These are phyloP conservation scores for Punctoribates punctum DNA, from an alignment of 2,888 invertebrate species.

Conservation along the genomic window DNA sequence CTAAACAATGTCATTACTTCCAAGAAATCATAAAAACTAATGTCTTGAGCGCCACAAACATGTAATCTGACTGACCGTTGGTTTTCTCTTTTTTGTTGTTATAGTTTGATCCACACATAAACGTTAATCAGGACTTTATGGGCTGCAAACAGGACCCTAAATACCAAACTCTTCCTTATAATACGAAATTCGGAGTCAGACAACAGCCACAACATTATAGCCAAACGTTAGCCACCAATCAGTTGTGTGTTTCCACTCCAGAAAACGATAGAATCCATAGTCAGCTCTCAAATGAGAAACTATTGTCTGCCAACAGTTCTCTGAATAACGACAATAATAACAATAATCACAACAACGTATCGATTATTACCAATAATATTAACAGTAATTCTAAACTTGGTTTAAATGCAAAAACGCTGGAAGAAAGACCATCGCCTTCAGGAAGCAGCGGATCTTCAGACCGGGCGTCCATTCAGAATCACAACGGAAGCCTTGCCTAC, in stretches of 20 bases:
- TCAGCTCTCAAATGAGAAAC: slow-evolving; percentile 4
- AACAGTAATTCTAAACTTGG: slow-evolving; percentile 40
- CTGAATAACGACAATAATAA: slow-evolving; percentile 18
- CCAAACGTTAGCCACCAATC: slow-evolving; percentile 12
- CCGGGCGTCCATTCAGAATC: slow-evolving; percentile 29
- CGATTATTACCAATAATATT: slow-evolving; percentile 45
- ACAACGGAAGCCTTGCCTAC: neutral
- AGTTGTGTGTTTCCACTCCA: neutral
- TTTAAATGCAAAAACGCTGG: slow-evolving; percentile 38
- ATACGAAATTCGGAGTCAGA: slow-evolving; percentile 66
- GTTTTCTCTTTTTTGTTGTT: neutral
- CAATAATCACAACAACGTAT: slow-evolving; percentile 47
- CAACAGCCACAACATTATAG: slow-evolving; percentile 50
- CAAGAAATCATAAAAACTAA: too few species aligned
- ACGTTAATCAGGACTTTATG: slow-evolving; percentile 23
- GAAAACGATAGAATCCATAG: slow-evolving; percentile 17
- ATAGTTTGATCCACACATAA: slow-evolving; percentile 14
- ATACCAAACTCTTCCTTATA: slow-evolving; percentile 86
- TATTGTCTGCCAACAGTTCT: neutral
- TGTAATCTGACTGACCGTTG: too few species aligned
- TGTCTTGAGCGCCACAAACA: too few species aligned
- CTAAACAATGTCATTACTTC: neutral
- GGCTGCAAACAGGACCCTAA: slow-evolving; percentile 64
- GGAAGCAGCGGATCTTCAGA: slow-evolving; percentile 43
- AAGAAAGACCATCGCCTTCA: slow-evolving; percentile 44